phyloP scores from a whole-genome alignment of 2,797 vertebrate genomes.

The Natrix natrix region DNA sequence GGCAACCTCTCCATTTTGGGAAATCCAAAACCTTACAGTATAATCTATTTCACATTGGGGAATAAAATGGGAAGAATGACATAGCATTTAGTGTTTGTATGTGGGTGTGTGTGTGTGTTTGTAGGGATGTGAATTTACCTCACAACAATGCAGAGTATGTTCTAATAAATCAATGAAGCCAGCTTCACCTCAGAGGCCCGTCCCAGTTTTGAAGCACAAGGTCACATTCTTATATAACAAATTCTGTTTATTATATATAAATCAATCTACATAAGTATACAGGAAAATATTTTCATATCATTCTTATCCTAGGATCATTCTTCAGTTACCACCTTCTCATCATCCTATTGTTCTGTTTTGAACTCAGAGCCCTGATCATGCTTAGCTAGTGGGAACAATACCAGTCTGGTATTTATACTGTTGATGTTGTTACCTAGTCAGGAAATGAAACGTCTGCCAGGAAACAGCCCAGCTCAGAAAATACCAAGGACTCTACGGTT shows the following conservation, averaged over 20 bases:
- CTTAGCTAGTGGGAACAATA: not conserved
- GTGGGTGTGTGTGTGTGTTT: not conserved
- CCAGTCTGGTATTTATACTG: not conserved
- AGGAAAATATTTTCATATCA: not conserved
- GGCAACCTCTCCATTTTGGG: not conserved
- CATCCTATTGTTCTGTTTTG: not conserved
- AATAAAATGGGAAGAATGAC: not conserved
- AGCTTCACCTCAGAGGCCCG: not conserved
- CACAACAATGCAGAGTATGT: not conserved
- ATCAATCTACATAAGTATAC: not conserved
- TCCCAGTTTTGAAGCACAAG: not conserved
- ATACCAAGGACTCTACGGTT: not conserved
- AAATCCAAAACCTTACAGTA: not conserved
- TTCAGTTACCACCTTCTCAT: not conserved
- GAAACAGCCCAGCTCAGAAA: not conserved
- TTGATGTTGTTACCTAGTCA: not conserved
- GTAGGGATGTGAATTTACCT: not conserved
- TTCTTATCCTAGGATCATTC: not conserved
- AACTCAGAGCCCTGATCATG: not conserved
- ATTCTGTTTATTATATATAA: conserved; percentile 19
- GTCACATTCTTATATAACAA: not conserved
- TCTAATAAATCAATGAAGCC: not conserved
- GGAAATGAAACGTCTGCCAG: not conserved
- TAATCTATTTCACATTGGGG: not conserved
- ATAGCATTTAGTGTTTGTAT: not conserved